Conservation (phyloP, 2,888 invertebrate genomes). For the Steinernema scapterisci region DNA sequence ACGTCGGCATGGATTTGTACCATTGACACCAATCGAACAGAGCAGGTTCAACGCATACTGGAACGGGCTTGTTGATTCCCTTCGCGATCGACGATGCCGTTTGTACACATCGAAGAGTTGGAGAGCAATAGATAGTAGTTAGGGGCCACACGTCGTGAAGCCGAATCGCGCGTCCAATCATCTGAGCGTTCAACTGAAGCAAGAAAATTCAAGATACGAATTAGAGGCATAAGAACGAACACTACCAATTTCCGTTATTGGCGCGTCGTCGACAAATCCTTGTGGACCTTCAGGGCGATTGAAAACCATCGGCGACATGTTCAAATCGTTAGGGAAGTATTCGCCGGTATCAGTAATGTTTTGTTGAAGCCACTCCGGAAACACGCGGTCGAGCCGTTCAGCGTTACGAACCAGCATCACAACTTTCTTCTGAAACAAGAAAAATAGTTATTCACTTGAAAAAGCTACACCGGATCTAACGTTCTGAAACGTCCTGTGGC, state of each 20-base stretch:
- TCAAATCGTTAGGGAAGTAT: constrained; percentile 84
- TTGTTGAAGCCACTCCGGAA: constrained; percentile 38
- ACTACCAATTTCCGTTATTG: constrained; percentile 82
- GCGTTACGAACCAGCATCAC: constrained; percentile 38
- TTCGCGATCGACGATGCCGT: constrained; percentile 1
- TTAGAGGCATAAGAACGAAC: no score
- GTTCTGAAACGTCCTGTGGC: constrained; percentile 13
- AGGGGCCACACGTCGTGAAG: constrained; percentile 74
- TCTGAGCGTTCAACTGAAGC: constrained; percentile 37
- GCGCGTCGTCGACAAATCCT: constrained; percentile 83
- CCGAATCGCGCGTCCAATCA: constrained; percentile 41
- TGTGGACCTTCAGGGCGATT: constrained; percentile 72
- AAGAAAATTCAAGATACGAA: no score
- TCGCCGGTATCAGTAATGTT: constrained; percentile 67
- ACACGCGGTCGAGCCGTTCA: constrained; percentile 40
- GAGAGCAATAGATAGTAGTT: constrained; percentile 69
- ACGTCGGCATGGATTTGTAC: constrained; percentile 33
- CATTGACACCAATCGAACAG: constrained; percentile 27
- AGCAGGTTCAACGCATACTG: constrained; percentile 11
- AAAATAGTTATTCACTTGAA: not conserved
- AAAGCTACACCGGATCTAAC: not conserved
- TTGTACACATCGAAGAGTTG: constrained; percentile 20
- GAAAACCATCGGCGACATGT: constrained; percentile 81
- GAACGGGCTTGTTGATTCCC: not conserved
- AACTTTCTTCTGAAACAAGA: constrained; percentile 33